Conservation (phyloP, 2,888 invertebrate genomes). For the Caenorhabditis auriculariae region DNA sequence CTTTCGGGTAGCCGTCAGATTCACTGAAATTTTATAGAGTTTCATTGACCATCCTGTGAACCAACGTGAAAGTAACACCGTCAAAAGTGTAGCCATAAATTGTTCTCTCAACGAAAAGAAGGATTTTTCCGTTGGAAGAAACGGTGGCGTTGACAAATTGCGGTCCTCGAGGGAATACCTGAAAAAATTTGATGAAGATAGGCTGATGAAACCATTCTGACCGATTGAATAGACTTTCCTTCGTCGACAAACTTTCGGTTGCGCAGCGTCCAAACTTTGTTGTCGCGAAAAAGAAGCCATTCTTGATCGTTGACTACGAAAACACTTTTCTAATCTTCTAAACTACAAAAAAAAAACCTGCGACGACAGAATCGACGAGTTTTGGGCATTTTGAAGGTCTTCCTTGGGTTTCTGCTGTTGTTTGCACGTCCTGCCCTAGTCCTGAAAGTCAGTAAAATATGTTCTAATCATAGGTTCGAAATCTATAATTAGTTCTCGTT, state of each 20-base stretch:
- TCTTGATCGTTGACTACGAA: slow-evolving; percentile 37
- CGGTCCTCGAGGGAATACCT: slow-evolving; percentile 53
- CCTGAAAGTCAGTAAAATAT: no score
- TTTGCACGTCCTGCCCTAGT: slow-evolving; percentile 12
- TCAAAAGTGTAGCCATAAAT: slow-evolving; percentile 52
- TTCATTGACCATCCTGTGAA: slow-evolving; percentile 6
- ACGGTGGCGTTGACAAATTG: slow-evolving; percentile 53
- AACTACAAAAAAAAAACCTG: slow-evolving; percentile 9
- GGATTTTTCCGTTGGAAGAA: slow-evolving; percentile 30
- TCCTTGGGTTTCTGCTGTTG: slow-evolving; percentile 3
- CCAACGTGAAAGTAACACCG: slow-evolving; percentile 37
- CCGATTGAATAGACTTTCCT: slow-evolving; percentile 41
- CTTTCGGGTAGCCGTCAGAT: slow-evolving; percentile 42
- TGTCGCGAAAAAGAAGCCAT: slow-evolving; percentile 40
- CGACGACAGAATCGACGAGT: slow-evolving; percentile 32
- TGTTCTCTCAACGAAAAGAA: slow-evolving; percentile 52
- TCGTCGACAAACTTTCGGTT: slow-evolving; percentile 28
- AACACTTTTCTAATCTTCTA: background rate
- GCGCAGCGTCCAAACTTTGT: slow-evolving; percentile 37
- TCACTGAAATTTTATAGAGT: slow-evolving; percentile 19
- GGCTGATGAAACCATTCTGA: background rate
- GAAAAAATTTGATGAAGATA: no score
- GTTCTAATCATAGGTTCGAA: no score
- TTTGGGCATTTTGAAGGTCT: slow-evolving; percentile 32
- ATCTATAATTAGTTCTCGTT: no score